Conservation (phyloP, 2,113 vertebrate species). For the Jacana jacana region DNA sequence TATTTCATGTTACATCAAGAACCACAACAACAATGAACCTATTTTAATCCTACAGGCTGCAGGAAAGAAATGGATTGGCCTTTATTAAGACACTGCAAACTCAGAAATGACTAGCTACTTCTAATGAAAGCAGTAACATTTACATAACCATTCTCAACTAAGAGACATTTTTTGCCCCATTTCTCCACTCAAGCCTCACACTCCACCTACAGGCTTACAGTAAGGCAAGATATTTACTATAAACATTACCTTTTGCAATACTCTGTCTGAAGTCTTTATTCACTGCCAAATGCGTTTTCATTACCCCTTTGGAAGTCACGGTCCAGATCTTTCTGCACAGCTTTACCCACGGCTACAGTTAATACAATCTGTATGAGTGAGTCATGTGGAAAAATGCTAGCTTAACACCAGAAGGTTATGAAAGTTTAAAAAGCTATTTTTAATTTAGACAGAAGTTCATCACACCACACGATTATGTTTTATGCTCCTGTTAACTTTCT, state of each 20-base stretch:
- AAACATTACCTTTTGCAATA: not conserved
- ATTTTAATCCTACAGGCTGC: not conserved
- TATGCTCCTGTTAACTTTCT: not conserved
- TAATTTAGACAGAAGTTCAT: not conserved
- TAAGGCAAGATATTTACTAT: not conserved
- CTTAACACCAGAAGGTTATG: not conserved
- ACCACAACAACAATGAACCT: not conserved
- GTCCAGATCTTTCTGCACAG: not conserved
- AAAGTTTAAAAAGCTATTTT: conserved; percentile 14
- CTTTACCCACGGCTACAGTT: not conserved
- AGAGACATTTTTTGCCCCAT: not conserved
- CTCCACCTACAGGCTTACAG: not conserved
- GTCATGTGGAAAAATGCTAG: not conserved
- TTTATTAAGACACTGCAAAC: not conserved
- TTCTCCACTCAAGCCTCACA: not conserved
- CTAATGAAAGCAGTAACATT: not conserved
- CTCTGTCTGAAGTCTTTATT: not conserved
- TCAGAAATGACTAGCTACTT: not conserved
- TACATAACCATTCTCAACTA: not conserved
- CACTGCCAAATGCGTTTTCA: not conserved
- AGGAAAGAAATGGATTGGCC: not conserved
- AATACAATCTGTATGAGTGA: not conserved
- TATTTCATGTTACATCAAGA: not conserved
- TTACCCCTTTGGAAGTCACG: not conserved
- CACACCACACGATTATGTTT: not conserved